Evolutionary conservation across 2,113 vertebrate species (phyloP).

Genomic region (Cranoglanis bouderius): DNA sequence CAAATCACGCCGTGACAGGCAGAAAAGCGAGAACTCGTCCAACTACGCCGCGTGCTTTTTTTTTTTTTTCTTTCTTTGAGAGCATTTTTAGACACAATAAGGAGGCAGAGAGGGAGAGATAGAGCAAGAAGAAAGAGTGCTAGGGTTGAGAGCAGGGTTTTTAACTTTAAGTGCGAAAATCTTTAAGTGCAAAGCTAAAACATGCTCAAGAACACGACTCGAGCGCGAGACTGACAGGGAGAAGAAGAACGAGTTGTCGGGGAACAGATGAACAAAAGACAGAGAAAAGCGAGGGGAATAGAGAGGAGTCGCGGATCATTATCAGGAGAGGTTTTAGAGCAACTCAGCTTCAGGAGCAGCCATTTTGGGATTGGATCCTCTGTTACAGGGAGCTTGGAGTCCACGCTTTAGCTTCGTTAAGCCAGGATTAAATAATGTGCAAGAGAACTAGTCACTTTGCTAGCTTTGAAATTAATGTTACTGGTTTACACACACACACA

Average conservation of each 20-base stretch:
- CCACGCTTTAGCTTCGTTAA: not conserved
- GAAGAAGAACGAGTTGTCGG: not conserved
- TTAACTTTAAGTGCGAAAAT: slow-evolving; percentile 23
- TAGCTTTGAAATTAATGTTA: not conserved
- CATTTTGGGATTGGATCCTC: not conserved
- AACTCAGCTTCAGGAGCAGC: not conserved
- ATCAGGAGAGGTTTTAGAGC: not conserved
- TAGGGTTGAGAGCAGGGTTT: slow-evolving; percentile 22
- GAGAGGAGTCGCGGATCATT: not conserved
- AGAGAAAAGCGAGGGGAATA: not conserved
- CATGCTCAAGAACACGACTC: not conserved
- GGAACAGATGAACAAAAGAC: not conserved
- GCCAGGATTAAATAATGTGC: not conserved
- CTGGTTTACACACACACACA: not conserved
- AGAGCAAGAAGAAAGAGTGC: slow-evolving; percentile 22
- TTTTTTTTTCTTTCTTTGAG: slow-evolving; percentile 1
- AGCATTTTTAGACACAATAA: slow-evolving; percentile 38
- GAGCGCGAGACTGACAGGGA: not conserved
- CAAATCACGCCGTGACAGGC: slow-evolving; percentile 35
- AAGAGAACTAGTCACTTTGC: not conserved
- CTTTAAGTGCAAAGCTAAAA: slow-evolving; percentile 19
- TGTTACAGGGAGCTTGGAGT: not conserved
- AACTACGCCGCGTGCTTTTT: not conserved
- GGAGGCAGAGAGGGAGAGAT: not conserved
- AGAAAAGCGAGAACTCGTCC: slow-evolving; percentile 23